Percentiles rank a stretch among this genome's conserved stretches.
Conservation (phyloP, 2,888 invertebrate species). For the Ephialtes manifestator region DNA sequence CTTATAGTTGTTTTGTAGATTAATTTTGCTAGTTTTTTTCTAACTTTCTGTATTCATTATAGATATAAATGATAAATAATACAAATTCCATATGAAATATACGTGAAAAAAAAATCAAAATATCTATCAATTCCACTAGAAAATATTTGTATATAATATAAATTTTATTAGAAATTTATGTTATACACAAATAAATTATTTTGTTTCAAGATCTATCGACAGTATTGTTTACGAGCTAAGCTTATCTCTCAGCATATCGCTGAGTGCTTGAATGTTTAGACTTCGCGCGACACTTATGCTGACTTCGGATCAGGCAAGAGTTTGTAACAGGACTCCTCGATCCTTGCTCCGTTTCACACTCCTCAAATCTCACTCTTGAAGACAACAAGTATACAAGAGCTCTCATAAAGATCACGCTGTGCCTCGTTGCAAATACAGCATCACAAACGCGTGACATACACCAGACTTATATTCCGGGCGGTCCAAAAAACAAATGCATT, state of each 20-base stretch:
- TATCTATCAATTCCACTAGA: too few species aligned
- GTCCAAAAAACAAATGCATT: too few species aligned
- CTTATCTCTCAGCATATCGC: slow-evolving; percentile 18
- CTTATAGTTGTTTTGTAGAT: too few species aligned
- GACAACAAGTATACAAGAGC: background rate
- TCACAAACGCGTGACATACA: background rate
- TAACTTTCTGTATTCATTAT: too few species aligned
- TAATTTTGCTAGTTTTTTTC: too few species aligned
- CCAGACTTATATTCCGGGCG: background rate
- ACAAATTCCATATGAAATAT: too few species aligned
- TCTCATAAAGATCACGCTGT: background rate
- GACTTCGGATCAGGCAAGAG: background rate
- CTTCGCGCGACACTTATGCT: slow-evolving; percentile 10
- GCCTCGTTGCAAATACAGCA: background rate
- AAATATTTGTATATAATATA: too few species aligned
- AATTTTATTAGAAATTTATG: too few species aligned
- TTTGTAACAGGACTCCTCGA: background rate
- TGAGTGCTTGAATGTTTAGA: slow-evolving; percentile 12
- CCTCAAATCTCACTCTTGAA: background rate
- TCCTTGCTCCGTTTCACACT: background rate
- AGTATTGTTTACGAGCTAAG: slow-evolving; percentile 4
- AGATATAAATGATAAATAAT: too few species aligned
- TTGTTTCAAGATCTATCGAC: background rate
- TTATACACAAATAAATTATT: background rate
- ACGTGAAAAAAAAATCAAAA: too few species aligned